Percentiles rank a stretch among this genome's conserved stretches.
phyloP scores from a whole-genome alignment of 2,797 vertebrate genomes.

The Darevskia nairensis region DNA sequence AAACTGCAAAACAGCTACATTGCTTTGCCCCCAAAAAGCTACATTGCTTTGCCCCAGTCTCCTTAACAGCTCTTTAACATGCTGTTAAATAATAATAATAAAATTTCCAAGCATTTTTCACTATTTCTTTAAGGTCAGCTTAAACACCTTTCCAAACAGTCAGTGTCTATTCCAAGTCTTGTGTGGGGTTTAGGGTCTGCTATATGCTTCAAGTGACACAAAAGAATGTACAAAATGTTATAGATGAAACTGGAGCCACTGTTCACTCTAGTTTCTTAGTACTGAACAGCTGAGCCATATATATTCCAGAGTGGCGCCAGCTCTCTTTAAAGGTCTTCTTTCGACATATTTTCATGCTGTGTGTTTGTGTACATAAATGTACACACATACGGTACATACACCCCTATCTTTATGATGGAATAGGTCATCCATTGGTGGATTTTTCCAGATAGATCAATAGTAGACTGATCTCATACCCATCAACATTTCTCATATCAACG shows the following conservation, averaged over 20 bases:
- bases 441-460: not conserved
- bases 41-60: too few relatives aligned
- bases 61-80: not conserved
- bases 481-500: not conserved
- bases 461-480: not conserved
- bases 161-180: not conserved
- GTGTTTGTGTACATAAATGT: not conserved
- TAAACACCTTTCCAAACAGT: not conserved
- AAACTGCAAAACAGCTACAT: not conserved
- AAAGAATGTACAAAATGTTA: constrained; percentile 19
- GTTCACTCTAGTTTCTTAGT: not conserved
- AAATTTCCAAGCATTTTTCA: not conserved
- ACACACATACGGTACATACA: not conserved
- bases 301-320: not conserved
- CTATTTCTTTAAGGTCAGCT: not conserved
- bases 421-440: not conserved
- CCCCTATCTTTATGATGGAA: not conserved
- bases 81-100: not conserved
- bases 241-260: constrained; percentile 1
- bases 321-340: not conserved
- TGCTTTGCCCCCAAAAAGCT: not conserved
- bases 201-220: not conserved
- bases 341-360: not conserved
- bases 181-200: not conserved
- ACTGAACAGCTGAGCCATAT: not conserved